Conservation (phyloP, 64 coral and sea anemone genomes). For the Catalaphyllia jardinei region DNA sequence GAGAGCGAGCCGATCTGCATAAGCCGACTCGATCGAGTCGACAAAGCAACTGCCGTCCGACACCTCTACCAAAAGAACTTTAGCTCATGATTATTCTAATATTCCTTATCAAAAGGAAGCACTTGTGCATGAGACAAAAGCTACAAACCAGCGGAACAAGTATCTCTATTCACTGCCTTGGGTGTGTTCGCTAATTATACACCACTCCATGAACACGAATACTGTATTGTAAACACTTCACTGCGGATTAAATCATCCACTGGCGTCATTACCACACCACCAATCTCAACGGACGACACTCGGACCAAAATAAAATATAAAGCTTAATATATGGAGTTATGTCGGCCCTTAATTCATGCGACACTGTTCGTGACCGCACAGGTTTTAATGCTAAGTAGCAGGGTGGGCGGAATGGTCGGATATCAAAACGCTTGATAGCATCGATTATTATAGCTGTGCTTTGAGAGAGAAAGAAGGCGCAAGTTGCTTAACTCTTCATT, state of each 20-base stretch:
- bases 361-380: slow-evolving; percentile 14
- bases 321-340: slow-evolving; percentile 5
- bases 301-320: slow-evolving; percentile 3
- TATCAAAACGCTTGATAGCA: slow-evolving; percentile 8
- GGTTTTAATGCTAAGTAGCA: background rate
- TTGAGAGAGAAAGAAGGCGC: background rate
- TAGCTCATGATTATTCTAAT: background rate
- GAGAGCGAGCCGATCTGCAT: too few species aligned
- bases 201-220: background rate
- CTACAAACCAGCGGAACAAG: background rate
- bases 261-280: background rate
- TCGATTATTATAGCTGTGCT: background rate
- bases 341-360: background rate
- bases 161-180: background rate
- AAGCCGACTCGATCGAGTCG: too few species aligned
- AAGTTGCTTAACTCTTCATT: too few species aligned
- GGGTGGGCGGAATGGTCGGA: slow-evolving; percentile 17
- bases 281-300: background rate
- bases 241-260: background rate
- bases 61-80: background rate
- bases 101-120: slow-evolving; percentile 17
- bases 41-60: background rate
- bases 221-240: background rate
- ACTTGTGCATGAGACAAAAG: background rate
- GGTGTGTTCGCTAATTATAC: background rate